Evolutionary conservation across 1,140 invertebrate genomes (phyloP).

Genomic region (Gyrodactylus salaris): DNA sequence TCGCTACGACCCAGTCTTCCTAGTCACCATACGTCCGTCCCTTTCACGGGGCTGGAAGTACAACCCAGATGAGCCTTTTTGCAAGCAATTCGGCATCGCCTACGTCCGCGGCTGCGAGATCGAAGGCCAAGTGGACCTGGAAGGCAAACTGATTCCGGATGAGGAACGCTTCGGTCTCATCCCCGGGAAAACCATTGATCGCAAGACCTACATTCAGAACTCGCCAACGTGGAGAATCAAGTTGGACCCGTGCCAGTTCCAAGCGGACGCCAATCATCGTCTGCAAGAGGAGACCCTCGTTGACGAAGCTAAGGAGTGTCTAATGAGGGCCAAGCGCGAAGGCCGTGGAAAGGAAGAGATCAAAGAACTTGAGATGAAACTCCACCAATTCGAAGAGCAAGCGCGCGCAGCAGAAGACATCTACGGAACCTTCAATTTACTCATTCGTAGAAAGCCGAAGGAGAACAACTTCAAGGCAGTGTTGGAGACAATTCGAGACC

Average conservation of each 20-base stretch:
- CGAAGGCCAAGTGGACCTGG: slow-evolving; percentile 82
- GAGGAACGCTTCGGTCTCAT: background rate
- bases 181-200: background rate
- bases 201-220: background rate
- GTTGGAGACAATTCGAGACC: slow-evolving; percentile 71
- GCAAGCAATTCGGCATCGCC: slow-evolving; percentile 37
- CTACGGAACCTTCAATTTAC: slow-evolving; percentile 81
- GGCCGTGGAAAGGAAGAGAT: background rate
- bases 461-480: slow-evolving; percentile 98
- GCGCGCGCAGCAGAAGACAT: slow-evolving; percentile 30
- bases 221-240: slow-evolving; percentile 54
- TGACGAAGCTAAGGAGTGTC: background rate
- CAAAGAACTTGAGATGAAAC: background rate
- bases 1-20: slow-evolving; percentile 85
- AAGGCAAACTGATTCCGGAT: slow-evolving; percentile 39
- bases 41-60: slow-evolving; percentile 33
- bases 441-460: slow-evolving; percentile 82
- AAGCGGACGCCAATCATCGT: slow-evolving; percentile 37
- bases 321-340: background rate
- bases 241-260: slow-evolving; percentile 79
- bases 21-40: slow-evolving; percentile 52
- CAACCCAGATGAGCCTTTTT: slow-evolving; percentile 16
- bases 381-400: background rate
- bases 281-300: background rate
- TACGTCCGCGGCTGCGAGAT: slow-evolving; percentile 86